Percentiles rank a stretch among this genome's conserved stretches.
Conservation (phyloP, 2,113 vertebrate species). For the Strix aluco region DNA sequence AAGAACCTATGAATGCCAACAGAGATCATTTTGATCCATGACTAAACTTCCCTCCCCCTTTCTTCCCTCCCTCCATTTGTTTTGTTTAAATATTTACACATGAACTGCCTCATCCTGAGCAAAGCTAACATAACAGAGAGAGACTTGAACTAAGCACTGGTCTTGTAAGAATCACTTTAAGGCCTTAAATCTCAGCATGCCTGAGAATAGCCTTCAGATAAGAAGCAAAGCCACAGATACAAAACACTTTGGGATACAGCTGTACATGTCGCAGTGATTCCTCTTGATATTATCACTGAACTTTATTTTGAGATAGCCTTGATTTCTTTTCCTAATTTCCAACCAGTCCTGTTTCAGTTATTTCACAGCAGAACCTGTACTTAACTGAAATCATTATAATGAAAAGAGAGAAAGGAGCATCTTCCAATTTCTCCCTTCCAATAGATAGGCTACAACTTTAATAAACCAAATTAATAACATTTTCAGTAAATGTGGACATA, state of each 20-base stretch:
- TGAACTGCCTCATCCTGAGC: background rate
- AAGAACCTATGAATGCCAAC: background rate
- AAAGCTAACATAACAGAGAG: background rate
- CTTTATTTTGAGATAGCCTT: background rate
- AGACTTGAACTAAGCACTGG: background rate
- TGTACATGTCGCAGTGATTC: background rate
- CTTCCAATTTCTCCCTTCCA: background rate
- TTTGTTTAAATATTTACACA: constrained; percentile 1
- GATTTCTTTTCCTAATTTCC: background rate
- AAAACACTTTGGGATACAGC: background rate
- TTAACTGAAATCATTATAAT: background rate
- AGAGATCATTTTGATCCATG: background rate
- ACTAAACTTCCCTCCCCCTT: background rate
- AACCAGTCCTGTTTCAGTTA: background rate
- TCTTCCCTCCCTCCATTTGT: background rate
- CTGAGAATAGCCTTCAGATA: background rate
- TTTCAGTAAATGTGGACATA: background rate
- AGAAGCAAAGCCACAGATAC: background rate
- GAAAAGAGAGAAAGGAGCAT: background rate
- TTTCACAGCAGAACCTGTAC: background rate
- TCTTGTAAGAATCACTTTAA: background rate
- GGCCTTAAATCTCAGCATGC: background rate
- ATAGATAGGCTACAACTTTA: background rate
- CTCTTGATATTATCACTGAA: background rate
- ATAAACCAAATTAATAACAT: background rate